phyloP scores from a whole-genome alignment of 2,888 invertebrate genomes.

The Cynaeus angustus region DNA sequence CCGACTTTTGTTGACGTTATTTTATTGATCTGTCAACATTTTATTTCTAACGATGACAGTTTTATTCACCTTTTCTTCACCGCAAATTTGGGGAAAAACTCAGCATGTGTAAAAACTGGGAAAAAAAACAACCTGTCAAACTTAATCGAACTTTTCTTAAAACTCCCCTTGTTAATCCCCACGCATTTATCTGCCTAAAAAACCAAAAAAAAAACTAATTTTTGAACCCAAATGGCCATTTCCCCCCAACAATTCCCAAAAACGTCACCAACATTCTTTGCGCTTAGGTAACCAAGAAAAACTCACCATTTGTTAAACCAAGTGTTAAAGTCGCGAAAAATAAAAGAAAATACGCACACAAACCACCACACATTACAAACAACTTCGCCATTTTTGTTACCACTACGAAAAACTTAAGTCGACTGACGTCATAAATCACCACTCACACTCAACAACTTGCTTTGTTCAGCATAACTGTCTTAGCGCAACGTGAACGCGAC shows the following conservation, averaged over 20 bases:
- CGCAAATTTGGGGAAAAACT: background rate
- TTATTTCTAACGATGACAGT: no score
- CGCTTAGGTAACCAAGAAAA: slow-evolving; percentile 7
- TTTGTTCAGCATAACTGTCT: slow-evolving; percentile 36
- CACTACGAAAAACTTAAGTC: slow-evolving; percentile 48
- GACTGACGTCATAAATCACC: slow-evolving; percentile 49
- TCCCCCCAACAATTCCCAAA: background rate
- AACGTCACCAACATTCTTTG: background rate
- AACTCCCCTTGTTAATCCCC: slow-evolving; percentile 4
- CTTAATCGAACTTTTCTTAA: no score
- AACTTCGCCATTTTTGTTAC: slow-evolving; percentile 66
- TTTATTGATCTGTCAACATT: no score
- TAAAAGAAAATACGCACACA: slow-evolving; percentile 61
- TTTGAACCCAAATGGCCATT: slow-evolving; percentile 25
- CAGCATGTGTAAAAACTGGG: background rate
- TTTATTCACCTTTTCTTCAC: no score
- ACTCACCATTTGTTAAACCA: slow-evolving; percentile 56
- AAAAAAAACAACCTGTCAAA: background rate
- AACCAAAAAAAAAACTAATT: slow-evolving; percentile 25
- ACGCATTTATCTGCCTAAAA: background rate
- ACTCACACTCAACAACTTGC: slow-evolving; percentile 25
- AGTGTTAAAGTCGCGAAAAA: slow-evolving; percentile 54
- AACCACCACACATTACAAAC: slow-evolving; percentile 60
- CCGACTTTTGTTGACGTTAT: no score
- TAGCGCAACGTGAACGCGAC: slow-evolving; percentile 29